Evolutionary conservation across 64 coral and sea anemone species (phyloP), one percentile per base, ranked within the genome.

Genomic region (Catalaphyllia jardinei): DNA sequence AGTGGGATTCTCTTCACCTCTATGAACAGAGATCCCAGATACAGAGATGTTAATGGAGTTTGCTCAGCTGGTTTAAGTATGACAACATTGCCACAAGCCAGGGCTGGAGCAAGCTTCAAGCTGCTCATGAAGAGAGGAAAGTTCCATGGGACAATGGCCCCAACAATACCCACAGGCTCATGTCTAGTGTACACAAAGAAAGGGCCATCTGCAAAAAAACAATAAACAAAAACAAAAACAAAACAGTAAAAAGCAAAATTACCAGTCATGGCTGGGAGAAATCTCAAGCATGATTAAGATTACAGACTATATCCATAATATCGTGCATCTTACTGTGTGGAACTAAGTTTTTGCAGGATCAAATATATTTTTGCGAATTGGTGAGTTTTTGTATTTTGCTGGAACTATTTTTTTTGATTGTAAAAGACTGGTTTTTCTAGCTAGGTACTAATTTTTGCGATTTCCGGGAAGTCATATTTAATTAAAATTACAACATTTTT

Each of bases 151-250:
- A 69, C 85, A 64, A 95, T 95, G 12, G 86, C 87, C 1, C 94
- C 94, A 17, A 95, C 94, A 62, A 95, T 35, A 13, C 94, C 94
- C 5, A 95, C 86, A 77, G 94, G 94, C 75, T 95, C 94, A 79
- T 85, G 90, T 50, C 94, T 79, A 42, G 94, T 95, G 72, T 95
- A 95, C 31, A 95, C 94, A 95, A 95, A 95, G 51, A 74, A 60
- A 65, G 89, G 86, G 11, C 94, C 94, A 95, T 95, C 94, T 95
- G 76, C 52, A 31, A 49, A 60, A 2, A 33, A 54, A 71, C n/a
- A n/a, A n/a, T n/a, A n/a, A n/a, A n/a, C n/a, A n/a, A n/a, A n/a
- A n/a, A n/a, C n/a, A n/a, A n/a, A n/a, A n/a, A n/a, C n/a, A 62
- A 31, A 25, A 46, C 42, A 46, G 7, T 24, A 67, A 67, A 25